phyloP scores from a whole-genome alignment of 2,888 invertebrate genomes.

The Eupithecia tripunctaria region DNA sequence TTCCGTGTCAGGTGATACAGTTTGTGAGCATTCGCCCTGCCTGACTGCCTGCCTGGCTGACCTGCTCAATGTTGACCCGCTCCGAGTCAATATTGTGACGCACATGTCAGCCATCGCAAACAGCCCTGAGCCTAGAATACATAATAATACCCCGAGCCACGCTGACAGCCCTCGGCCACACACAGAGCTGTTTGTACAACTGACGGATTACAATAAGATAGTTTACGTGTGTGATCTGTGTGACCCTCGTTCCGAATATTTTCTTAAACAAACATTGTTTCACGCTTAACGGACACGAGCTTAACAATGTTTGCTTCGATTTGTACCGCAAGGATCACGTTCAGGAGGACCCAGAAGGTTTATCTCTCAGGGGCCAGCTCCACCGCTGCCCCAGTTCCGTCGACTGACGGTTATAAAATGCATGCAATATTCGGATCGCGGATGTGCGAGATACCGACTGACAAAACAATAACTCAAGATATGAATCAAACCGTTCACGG shows the following conservation, averaged over 20 bases:
- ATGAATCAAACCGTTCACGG: constrained; percentile 56
- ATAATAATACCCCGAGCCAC: too few relatives aligned
- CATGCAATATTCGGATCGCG: constrained; percentile 29
- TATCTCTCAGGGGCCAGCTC: background rate
- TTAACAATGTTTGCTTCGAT: background rate
- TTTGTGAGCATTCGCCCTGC: background rate
- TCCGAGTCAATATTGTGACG: background rate
- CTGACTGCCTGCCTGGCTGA: background rate
- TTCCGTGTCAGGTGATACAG: background rate
- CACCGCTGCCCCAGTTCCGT: background rate
- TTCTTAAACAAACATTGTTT: background rate
- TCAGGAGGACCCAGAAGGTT: background rate
- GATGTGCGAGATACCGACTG: constrained; percentile 44
- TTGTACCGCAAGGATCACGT: background rate
- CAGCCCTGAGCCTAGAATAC: background rate
- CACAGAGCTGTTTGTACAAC: background rate
- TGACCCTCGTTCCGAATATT: background rate
- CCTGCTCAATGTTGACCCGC: background rate
- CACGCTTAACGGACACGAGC: background rate
- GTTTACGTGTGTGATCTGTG: background rate
- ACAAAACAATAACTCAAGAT: constrained; percentile 57
- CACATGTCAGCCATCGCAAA: background rate
- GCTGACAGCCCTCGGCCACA: too few relatives aligned
- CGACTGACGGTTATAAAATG: constrained; percentile 10
- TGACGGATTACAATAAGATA: background rate